Evolutionary conservation across 2,888 invertebrate species (phyloP).

Genomic region (Boloria euphrosyne): DNA sequence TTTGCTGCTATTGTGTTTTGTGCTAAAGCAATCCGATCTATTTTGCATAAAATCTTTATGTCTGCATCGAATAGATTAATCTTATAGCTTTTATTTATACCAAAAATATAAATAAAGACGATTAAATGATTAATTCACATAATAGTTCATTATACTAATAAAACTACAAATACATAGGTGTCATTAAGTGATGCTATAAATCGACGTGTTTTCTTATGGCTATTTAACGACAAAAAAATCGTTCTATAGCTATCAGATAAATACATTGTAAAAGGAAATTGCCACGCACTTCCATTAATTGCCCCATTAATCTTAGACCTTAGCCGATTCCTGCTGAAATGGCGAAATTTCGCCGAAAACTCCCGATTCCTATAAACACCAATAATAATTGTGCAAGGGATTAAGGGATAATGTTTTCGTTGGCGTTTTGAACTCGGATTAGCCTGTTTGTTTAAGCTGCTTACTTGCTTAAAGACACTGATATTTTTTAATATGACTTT

Average conservation of each 20-base stretch:
- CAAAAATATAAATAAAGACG: too few relatives aligned
- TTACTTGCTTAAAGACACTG: slow-evolving; percentile 25
- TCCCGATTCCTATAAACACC: slow-evolving; percentile 35
- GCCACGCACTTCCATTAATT: slow-evolving; percentile 59
- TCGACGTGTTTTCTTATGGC: slow-evolving; percentile 1
- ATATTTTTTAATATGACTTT: slow-evolving; percentile 11
- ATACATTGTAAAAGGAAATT: slow-evolving; percentile 62
- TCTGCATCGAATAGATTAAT: not conserved
- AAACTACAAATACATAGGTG: not conserved
- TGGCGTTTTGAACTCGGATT: slow-evolving; percentile 46
- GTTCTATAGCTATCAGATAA: slow-evolving; percentile 40
- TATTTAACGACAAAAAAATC: slow-evolving; percentile 17
- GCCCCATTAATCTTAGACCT: slow-evolving; percentile 69
- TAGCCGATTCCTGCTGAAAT: slow-evolving; percentile 49
- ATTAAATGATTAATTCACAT: too few relatives aligned
- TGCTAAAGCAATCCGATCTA: not conserved
- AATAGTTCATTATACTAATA: not conserved
- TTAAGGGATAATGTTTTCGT: slow-evolving; percentile 39
- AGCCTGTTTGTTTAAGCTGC: slow-evolving; percentile 34
- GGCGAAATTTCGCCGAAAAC: slow-evolving; percentile 40
- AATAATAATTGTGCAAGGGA: slow-evolving; percentile 39
- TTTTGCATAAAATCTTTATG: not conserved
- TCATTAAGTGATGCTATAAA: not conserved
- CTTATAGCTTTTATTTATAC: not conserved
- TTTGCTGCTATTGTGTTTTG: slow-evolving; percentile 4